Evolutionary conservation across 2,113 vertebrate species (phyloP), one percentile per base, ranked within the genome.

Genomic region (Corydoras sp.): DNA sequence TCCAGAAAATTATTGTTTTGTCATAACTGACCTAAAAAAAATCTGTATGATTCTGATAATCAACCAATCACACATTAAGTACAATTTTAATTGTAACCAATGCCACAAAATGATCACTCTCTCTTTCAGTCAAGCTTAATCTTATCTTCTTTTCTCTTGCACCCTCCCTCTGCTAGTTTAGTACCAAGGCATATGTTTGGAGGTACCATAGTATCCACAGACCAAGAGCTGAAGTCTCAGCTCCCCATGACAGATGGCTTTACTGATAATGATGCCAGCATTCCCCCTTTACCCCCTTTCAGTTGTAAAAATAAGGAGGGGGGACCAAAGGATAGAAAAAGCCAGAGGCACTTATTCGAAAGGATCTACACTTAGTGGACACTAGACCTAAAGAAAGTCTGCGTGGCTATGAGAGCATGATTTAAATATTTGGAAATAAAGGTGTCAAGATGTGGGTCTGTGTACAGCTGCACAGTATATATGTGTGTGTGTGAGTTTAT

Each of bases 241-340:
- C 88, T 83, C 86, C 84, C 78, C 31, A 69, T 87, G 91, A 90
- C 91, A 94, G 93, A 93, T 92, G 93, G 91, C 89, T 87, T 82
- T 81, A 71, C 84, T 92, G 89, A 93, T 93, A 91, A 91, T 92
- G 90, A 91, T 80, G 84, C 88, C 83, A 78, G 80, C 86, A 86
- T 3, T 35, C 43, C 43, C 58, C 85, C 81, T 81, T 58, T 81
- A 78, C 73, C 81, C 82, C 81, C 87, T 69, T 50, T 56, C 85
- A 80, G 91, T 92, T 92, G 87, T 91, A 89, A 92, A 91, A 91
- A 90, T 86, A 72, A 88, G 77, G 31, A 85, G 85, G 86, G 72
- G 69, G 64, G 54, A 72, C 63, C 54, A 84, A 84, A 82, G 83
- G 88, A 89, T 75, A 59, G 70, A 64, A 64, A 71, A 62, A 63